Percentiles rank a stretch among this genome's conserved stretches.
Evolutionary conservation across 2,797 vertebrate genomes (phyloP).

Genomic region (Perodicticus potto): DNA sequence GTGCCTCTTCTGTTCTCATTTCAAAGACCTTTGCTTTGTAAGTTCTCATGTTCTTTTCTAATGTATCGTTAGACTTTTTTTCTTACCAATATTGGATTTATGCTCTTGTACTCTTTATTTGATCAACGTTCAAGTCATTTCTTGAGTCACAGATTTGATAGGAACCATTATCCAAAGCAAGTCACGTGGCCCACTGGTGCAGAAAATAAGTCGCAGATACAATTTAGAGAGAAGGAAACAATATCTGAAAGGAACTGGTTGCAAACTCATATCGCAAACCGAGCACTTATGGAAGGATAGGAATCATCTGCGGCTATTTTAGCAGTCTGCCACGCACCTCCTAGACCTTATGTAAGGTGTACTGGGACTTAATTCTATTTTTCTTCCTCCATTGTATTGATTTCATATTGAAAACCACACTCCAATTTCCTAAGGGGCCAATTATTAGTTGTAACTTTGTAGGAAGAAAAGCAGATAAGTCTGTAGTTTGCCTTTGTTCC

Average conservation of each 20-base stretch:
- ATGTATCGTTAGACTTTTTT: not conserved
- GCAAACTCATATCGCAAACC: not conserved
- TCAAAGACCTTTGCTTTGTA: not conserved
- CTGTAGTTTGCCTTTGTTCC: constrained; percentile 73
- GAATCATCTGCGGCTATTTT: not conserved
- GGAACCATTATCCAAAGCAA: not conserved
- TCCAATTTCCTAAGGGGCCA: constrained; percentile 86
- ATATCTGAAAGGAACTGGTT: not conserved
- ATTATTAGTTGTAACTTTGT: constrained; percentile 88
- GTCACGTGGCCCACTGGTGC: not conserved
- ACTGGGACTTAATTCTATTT: constrained; percentile 84
- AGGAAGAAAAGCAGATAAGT: constrained; percentile 78
- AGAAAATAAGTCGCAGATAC: not conserved
- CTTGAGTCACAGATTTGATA: not conserved
- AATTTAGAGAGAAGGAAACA: not conserved
- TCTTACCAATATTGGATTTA: too few species aligned
- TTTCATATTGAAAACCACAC: constrained; percentile 85
- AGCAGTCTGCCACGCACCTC: not conserved
- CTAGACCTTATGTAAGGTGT: constrained; percentile 74
- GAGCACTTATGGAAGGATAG: not conserved
- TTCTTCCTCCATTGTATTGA: constrained; percentile 76
- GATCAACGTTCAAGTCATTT: not conserved
- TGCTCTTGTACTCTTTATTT: too few species aligned
- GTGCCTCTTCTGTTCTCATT: not conserved
- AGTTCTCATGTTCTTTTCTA: not conserved